Evolutionary conservation across 2,888 invertebrate genomes (phyloP), one percentile per base, ranked within the genome.

Genomic region (Ochropleura plecta): DNA sequence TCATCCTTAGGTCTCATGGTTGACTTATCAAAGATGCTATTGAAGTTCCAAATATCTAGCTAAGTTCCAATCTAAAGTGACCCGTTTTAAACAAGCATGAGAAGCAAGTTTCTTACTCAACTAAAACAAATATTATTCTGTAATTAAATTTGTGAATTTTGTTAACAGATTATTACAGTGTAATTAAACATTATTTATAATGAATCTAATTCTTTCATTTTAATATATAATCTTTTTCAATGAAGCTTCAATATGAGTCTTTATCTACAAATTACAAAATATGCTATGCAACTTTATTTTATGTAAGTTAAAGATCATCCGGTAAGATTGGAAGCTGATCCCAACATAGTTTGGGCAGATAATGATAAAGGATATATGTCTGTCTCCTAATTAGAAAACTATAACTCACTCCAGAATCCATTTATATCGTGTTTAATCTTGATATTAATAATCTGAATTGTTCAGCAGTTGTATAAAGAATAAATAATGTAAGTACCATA

Each of bases 101-200:
- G 18, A 40, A 68, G 30, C 68, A 76, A 78, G 67, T 81, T 76
- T 81, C 73, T 49, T 44, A 73, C 0, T 71, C 53, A 44, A 71
- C 46, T 62, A 30, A 51, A 64, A 69, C 30, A 57, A 53, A 72
- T n/a, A n/a, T 79, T 73, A 83, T 81, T 73, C 64, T 72, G 78
- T 85, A 78, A 46, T 60, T 60, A 71, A 62, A 59, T 40, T 68
- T 60, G n/a, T 64, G 0, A 46, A 51, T 48, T 55, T 62, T 76
- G 44, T 59, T 42, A 65, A 65, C 49, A 46, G 44, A 46, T 82
- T 82, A 64, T 85, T 78, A 73, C 77, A 77, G 76, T 79, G 12
- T 79, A 77, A 85, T 85, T 78, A 83, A 76, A 82, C 12, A 69
- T 53, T 49, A 72, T 82, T 80, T 79, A 77, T 65, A 73, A 49